phyloP scores from a whole-genome alignment of 2,797 vertebrate genomes.

The Odontamblyopus lacepedii region DNA sequence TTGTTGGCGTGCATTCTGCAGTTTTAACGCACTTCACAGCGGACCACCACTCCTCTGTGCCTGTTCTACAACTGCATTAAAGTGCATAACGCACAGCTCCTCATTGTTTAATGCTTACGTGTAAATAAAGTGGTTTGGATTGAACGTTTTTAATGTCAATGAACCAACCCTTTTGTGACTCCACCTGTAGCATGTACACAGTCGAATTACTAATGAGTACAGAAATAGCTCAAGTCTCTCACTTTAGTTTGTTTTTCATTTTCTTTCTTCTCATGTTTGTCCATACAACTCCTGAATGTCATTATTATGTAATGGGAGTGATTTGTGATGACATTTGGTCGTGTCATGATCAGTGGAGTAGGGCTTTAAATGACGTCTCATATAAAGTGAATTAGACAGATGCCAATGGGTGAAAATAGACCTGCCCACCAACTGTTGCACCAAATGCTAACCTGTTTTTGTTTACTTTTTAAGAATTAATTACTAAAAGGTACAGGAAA shows the following conservation, averaged over 20 bases:
- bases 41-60: no score
- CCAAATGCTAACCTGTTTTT: not conserved
- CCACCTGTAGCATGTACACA: not conserved
- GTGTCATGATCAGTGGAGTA: not conserved
- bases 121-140: no score
- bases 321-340: slow-evolving; percentile 1
- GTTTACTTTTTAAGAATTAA: no score
- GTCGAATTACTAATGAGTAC: not conserved
- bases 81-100: no score
- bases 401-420: no score
- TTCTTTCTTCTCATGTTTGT: not conserved
- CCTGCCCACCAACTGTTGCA: not conserved
- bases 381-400: no score
- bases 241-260: not conserved
- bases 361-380: not conserved
- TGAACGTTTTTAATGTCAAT: not conserved
- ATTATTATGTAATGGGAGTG: not conserved
- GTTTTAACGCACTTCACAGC: no score
- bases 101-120: no score
- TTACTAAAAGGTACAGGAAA: no score
- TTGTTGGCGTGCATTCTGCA: no score
- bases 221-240: not conserved
- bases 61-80: no score
- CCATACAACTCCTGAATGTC: not conserved
- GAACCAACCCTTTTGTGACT: not conserved